A percentile compares a stretch with the other conserved stretches of the same genome.
Conservation (phyloP, 2,113 vertebrate genomes). For the Mixornis gularis region DNA sequence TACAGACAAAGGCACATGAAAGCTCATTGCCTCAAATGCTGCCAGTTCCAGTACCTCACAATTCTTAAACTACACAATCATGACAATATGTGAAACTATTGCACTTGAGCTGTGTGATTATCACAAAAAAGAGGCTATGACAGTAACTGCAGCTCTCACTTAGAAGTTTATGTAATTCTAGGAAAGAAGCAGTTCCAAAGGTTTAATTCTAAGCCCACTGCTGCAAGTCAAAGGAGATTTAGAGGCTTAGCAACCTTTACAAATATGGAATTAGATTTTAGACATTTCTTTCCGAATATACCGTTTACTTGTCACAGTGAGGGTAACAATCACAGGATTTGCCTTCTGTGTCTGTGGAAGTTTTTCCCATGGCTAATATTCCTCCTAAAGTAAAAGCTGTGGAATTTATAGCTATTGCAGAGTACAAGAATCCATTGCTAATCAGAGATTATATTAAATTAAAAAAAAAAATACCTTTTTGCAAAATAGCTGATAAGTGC, state of each 20-base stretch:
- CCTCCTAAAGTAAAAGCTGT: not conserved
- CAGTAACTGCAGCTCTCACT: not conserved
- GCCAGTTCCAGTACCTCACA: not conserved
- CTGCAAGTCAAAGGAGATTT: not conserved
- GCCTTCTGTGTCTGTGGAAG: not conserved
- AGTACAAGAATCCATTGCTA: not conserved
- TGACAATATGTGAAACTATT: not conserved
- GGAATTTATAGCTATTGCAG: not conserved
- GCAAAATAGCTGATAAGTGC: constrained; percentile 78
- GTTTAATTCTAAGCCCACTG: not conserved
- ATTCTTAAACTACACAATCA: not conserved
- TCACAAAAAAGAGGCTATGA: not conserved
- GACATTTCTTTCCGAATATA: not conserved
- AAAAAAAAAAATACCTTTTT: constrained; percentile 71
- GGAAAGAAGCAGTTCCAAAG: not conserved
- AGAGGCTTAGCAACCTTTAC: not conserved
- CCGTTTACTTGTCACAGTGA: not conserved
- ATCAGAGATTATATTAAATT: not conserved
- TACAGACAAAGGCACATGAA: not conserved
- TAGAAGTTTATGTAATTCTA: not conserved
- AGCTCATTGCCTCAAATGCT: not conserved
- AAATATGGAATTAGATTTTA: not conserved
- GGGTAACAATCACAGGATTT: not conserved
- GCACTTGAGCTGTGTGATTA: not conserved
- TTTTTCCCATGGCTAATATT: not conserved